phyloP scores from a whole-genome alignment of 1,140 invertebrate species.

The Carposina sasakii region DNA sequence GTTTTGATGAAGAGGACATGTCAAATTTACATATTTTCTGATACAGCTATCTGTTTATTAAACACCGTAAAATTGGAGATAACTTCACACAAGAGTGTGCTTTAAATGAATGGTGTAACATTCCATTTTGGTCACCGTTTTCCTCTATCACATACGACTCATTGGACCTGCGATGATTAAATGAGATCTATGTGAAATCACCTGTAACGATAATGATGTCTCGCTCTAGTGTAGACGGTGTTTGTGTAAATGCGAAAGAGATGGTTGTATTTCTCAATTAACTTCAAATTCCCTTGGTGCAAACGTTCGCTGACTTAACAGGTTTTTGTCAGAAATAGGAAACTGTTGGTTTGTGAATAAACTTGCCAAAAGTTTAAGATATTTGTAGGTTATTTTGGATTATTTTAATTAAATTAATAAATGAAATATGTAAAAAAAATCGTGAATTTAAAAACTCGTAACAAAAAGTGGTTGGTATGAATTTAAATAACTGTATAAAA shows the following conservation, averaged over 20 bases:
- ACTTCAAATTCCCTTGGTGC: slow-evolving; percentile 32
- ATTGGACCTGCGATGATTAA: slow-evolving; percentile 12
- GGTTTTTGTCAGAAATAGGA: slow-evolving; percentile 43
- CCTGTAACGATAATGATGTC: slow-evolving; percentile 30
- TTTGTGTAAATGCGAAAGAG: slow-evolving; percentile 30
- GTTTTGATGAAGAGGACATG: too few species aligned
- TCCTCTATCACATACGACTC: too few species aligned
- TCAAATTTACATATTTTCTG: slow-evolving; percentile 36
- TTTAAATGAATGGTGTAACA: slow-evolving; percentile 18
- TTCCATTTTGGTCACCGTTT: too few species aligned
- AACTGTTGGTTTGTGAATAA: slow-evolving; percentile 42
- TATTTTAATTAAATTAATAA: too few species aligned
- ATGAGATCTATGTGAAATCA: slow-evolving; percentile 40
- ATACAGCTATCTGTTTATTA: slow-evolving; percentile 27
- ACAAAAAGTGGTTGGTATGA: too few species aligned
- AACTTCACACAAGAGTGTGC: slow-evolving; percentile 24
- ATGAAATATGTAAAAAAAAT: too few species aligned
- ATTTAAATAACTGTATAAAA: too few species aligned
- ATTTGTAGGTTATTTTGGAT: too few species aligned
- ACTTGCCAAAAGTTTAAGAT: too few species aligned
- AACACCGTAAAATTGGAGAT: slow-evolving; percentile 37
- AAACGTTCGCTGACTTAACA: slow-evolving; percentile 62
- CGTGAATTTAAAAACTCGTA: too few species aligned
- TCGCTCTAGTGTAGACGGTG: slow-evolving; percentile 20
- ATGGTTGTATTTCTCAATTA: slow-evolving; percentile 28